Percentiles rank a stretch among this genome's conserved stretches.
Conservation (phyloP, 1,140 invertebrate species). For the Trichoplusia ni region DNA sequence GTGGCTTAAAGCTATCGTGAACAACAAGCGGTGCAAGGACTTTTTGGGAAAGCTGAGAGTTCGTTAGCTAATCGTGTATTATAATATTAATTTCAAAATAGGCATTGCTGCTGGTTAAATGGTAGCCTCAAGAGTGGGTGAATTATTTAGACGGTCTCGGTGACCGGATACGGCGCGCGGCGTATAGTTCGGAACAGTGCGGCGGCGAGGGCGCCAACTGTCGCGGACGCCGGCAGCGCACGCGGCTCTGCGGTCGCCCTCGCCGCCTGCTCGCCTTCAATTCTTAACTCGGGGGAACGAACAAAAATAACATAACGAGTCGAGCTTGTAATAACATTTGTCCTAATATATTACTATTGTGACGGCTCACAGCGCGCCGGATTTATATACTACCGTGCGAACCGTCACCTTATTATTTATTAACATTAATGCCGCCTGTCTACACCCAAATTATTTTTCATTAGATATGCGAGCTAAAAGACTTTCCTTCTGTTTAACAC, state of each 20-base stretch:
- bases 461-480: conserved; percentile 54
- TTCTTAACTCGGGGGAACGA: conserved; percentile 53
- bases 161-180: background rate
- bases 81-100: too few species aligned
- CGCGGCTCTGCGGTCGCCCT: conserved; percentile 30
- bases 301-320: conserved; percentile 76
- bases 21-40: too few species aligned
- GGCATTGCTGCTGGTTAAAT: too few species aligned
- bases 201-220: background rate
- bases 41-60: too few species aligned
- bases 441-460: conserved; percentile 65
- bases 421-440: conserved; percentile 71
- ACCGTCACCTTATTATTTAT: conserved; percentile 70
- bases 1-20: background rate
- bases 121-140: too few species aligned
- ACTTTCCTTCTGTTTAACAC: conserved; percentile 42
- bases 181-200: background rate
- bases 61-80: too few species aligned
- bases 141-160: background rate
- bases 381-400: conserved; percentile 69
- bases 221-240: conserved; percentile 4
- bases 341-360: conserved; percentile 77
- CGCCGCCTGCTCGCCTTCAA: conserved; percentile 46
- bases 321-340: conserved; percentile 77
- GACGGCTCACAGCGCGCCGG: conserved; percentile 60